phyloP scores from a whole-genome alignment of 2,888 invertebrate species.

The Carterocephalus palaemon region DNA sequence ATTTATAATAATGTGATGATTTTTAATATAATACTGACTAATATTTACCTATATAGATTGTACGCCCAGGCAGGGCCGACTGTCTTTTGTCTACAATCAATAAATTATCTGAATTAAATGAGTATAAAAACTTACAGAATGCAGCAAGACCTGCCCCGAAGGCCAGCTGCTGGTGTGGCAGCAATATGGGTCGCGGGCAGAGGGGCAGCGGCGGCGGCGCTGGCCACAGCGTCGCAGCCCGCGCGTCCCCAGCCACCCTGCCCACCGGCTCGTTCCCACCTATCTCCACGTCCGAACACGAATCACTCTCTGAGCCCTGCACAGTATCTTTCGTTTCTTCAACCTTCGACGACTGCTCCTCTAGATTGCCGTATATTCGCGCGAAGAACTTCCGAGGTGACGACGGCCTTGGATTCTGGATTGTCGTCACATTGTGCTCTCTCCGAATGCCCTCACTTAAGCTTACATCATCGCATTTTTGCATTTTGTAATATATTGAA shows the following conservation, averaged over 20 bases:
- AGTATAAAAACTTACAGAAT: conserved; percentile 65
- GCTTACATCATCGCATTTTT: conserved; percentile 14
- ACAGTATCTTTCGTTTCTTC: conserved; percentile 35
- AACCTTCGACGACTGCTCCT: conserved; percentile 51
- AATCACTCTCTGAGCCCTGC: conserved; percentile 54
- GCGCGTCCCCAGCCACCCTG: conserved; percentile 6
- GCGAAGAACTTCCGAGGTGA: conserved; percentile 90
- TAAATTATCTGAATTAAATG: neutral
- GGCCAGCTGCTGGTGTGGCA: conserved; percentile 73
- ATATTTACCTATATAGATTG: too few relatives aligned
- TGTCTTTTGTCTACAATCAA: too few relatives aligned
- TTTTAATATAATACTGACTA: too few relatives aligned
- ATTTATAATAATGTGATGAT: too few relatives aligned
- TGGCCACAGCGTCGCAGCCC: conserved; percentile 48
- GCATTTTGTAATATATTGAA: conserved; percentile 11
- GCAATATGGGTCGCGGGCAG: conserved; percentile 64
- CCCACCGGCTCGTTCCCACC: conserved; percentile 44
- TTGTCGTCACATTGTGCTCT: conserved; percentile 37
- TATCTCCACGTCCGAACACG: conserved; percentile 71
- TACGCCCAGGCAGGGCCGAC: too few relatives aligned
- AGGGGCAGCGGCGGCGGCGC: conserved; percentile 62
- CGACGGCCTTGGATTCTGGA: conserved; percentile 79
- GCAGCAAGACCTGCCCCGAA: conserved; percentile 80
- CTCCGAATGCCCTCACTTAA: conserved; percentile 22
- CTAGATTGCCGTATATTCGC: conserved; percentile 88